Percentiles rank a stretch among this genome's conserved stretches.
phyloP scores from a whole-genome alignment of 2,888 invertebrate species.

The Drosophila algonquin region DNA sequence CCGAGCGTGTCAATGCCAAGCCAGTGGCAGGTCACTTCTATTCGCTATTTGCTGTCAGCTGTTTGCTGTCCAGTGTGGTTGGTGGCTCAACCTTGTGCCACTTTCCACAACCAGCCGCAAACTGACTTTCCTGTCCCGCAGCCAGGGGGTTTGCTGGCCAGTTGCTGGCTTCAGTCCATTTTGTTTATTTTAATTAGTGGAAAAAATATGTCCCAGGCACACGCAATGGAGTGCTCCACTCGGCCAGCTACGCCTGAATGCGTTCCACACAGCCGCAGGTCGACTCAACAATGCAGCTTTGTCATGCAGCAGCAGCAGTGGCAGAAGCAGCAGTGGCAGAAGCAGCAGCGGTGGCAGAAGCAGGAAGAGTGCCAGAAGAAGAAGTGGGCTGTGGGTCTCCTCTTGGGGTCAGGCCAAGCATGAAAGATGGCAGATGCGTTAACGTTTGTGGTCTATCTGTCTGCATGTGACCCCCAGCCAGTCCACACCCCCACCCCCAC shows the following conservation, averaged over 20 bases:
- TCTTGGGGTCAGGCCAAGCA: slow-evolving; percentile 55
- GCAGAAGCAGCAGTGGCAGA: neutral
- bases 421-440: slow-evolving; percentile 68
- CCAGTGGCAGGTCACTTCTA: slow-evolving; percentile 12
- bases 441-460: slow-evolving; percentile 45
- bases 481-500: slow-evolving; percentile 8
- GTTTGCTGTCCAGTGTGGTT: slow-evolving; percentile 16
- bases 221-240: slow-evolving; percentile 73
- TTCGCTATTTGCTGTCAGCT: slow-evolving; percentile 6
- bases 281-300: slow-evolving; percentile 63
- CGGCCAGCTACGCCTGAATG: slow-evolving; percentile 53
- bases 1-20: slow-evolving; percentile 36
- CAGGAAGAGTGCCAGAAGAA: slow-evolving; percentile 45
- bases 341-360: neutral
- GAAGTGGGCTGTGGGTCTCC: neutral
- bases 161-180: slow-evolving; percentile 59
- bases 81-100: slow-evolving; percentile 63
- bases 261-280: slow-evolving; percentile 69
- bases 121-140: slow-evolving; percentile 60
- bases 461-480: slow-evolving; percentile 11
- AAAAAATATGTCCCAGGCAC: slow-evolving; percentile 66
- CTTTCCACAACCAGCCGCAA: slow-evolving; percentile 37
- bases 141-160: slow-evolving; percentile 33
- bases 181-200: slow-evolving; percentile 78
- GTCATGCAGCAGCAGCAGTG: slow-evolving; percentile 28